Evolutionary conservation across 2,113 vertebrate genomes (phyloP), one percentile per base, ranked within the genome.

Genomic region (Aramus guarauna): DNA sequence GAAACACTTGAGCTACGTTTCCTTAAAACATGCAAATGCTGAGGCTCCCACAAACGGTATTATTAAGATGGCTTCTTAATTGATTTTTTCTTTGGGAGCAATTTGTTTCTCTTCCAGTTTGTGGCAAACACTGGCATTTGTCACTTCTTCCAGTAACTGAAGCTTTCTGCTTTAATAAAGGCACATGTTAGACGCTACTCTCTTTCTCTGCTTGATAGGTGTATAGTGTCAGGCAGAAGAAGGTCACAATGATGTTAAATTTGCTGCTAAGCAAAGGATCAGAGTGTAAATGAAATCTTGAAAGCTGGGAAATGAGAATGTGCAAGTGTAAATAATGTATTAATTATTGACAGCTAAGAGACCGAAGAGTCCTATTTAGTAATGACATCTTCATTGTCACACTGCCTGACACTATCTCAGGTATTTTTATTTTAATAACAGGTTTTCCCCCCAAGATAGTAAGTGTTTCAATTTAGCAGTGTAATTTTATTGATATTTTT

Each of bases 291-390:
- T 98, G 98, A 98, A 98, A 98, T 98, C 97, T 98, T 98, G 97
- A 98, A 98, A 98, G 98, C 97, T 97, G 97, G 98, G 98, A 98
- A 98, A 98, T 98, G 98, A 98, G 98, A 98, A 97, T 98, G 98
- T 99, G 99, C 98, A 98, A 97, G 98, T 99, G 98, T 99, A 99
- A 99, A 99, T 99, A 98, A 99, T 99, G 98, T 98, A 98, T 99
- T 99, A 99, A 99, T 99, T 99, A 99, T 98, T 98, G 98, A 98
- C 98, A 98, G 98, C 97, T 78, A 83, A 88, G 97, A 96, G 98
- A 98, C 96, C n/a, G 34, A 97, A 97, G 96, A 96, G 94, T 98
- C 97, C 97, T 98, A 94, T 97, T 98, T 98, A 95, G 97, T 92
- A 95, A 95, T 97, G 96, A 98, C 96, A 97, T 98, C 98, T 98